These are phyloP conservation scores for Liposcelis brunnea DNA, from an alignment of 2,888 invertebrate species.

Conservation along the genomic window DNA sequence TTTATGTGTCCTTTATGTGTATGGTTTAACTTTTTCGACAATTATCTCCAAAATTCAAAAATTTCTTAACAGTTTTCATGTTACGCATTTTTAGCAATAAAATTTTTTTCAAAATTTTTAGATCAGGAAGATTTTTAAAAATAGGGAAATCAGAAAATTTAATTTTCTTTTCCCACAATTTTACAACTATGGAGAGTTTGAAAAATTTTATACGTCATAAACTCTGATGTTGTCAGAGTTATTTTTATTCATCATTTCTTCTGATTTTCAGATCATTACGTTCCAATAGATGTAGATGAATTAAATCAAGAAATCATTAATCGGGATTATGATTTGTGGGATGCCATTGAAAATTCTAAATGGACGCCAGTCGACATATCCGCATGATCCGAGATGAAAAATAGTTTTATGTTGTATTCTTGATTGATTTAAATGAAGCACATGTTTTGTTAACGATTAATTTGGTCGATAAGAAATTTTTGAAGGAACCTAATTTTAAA, in stretches of 20 bases:
- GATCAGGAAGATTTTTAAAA: slow-evolving; percentile 9
- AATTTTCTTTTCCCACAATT: not conserved
- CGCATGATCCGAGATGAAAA: no score
- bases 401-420: no score
- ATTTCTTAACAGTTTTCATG: no score
- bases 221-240: slow-evolving; percentile 1
- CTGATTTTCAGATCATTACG: slow-evolving; percentile 49
- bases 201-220: no score
- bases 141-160: not conserved
- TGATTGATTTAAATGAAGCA: no score
- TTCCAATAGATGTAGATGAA: slow-evolving; percentile 53
- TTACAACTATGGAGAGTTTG: not conserved
- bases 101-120: slow-evolving; percentile 4
- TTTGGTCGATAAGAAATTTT: no score
- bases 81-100: no score
- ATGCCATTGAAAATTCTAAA: slow-evolving; percentile 62
- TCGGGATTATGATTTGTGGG: slow-evolving; percentile 61
- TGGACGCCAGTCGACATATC: slow-evolving; percentile 57
- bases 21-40: not conserved
- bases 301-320: slow-evolving; percentile 59
- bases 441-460: no score
- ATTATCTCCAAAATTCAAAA: no score
- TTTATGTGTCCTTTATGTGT: not conserved
- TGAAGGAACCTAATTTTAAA: no score
- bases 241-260: slow-evolving; percentile 12